Conservation (phyloP, 2,797 vertebrate species). For the Spondyliosoma cantharus region DNA sequence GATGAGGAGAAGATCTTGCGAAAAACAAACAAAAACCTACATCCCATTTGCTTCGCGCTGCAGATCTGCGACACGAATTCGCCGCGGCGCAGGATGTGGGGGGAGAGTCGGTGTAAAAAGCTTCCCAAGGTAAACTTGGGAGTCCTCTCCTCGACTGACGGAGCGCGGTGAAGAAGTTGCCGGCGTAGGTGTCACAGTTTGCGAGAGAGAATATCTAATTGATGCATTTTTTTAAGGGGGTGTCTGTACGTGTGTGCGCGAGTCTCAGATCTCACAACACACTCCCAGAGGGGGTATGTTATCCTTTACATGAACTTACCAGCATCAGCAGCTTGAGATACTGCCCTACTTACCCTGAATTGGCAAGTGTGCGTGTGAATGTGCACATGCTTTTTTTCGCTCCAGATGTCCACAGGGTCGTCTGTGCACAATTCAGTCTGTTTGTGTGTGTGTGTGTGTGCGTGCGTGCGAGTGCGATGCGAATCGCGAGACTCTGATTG, state of each 20-base stretch:
- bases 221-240: constrained; percentile 38
- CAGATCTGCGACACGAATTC: constrained; percentile 34
- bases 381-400: constrained; percentile 32
- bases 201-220: constrained; percentile 66
- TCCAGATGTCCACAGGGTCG: constrained; percentile 52
- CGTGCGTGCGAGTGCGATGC: constrained; percentile 10
- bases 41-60: constrained; percentile 33
- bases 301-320: constrained; percentile 73
- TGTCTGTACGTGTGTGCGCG: constrained; percentile 7
- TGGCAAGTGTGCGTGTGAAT: constrained; percentile 40
- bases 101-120: constrained; percentile 10
- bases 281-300: constrained; percentile 70
- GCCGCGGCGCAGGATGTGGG: constrained; percentile 9
- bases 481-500: constrained; percentile 51
- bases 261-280: constrained; percentile 59
- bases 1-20: constrained; percentile 29
- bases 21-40: constrained; percentile 61
- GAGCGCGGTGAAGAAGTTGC: constrained; percentile 10
- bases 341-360: constrained; percentile 75
- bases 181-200: constrained; percentile 38
- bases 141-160: not conserved
- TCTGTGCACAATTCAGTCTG: constrained; percentile 34
- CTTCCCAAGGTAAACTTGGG: constrained; percentile 28
- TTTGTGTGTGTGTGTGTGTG: constrained; percentile 21
- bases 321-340: constrained; percentile 63